phyloP scores from a whole-genome alignment of 2,888 invertebrate species.

The Pomacea canaliculata region DNA sequence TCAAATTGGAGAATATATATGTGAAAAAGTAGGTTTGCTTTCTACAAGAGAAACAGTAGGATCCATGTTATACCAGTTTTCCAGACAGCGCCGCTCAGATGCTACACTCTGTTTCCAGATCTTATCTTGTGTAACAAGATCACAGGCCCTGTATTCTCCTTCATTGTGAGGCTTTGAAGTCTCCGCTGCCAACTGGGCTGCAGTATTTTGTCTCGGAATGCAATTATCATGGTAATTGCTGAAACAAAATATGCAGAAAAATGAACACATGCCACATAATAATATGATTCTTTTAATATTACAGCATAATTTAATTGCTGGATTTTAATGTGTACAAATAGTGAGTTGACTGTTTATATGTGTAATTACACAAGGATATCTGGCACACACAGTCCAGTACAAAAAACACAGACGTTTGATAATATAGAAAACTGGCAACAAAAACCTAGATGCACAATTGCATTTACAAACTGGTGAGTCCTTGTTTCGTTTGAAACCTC shows the following conservation, averaged over 20 bases:
- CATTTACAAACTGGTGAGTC: no score
- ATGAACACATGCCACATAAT: background rate
- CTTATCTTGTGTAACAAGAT: constrained; percentile 58
- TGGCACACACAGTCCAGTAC: background rate
- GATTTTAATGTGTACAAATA: background rate
- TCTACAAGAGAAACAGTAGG: no score
- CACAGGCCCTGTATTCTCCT: constrained; percentile 51
- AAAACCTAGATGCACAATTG: no score
- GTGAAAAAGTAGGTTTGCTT: no score
- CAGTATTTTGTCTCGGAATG: constrained; percentile 44
- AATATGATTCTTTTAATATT: background rate
- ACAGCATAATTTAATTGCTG: background rate
- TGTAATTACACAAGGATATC: background rate
- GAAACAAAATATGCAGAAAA: constrained; percentile 25
- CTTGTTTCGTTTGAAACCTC: no score
- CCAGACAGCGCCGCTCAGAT: constrained; percentile 52
- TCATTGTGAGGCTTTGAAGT: constrained; percentile 36
- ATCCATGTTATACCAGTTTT: constrained; percentile 52
- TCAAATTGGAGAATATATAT: no score
- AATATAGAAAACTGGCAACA: no score
- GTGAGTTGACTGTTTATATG: no score
- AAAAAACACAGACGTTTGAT: no score
- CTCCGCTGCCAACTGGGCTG: constrained; percentile 23
- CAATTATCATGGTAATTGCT: constrained; percentile 58
- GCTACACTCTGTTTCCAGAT: constrained; percentile 63